Conservation (phyloP, 2,113 vertebrate species). For the Montifringilla adamsi region DNA sequence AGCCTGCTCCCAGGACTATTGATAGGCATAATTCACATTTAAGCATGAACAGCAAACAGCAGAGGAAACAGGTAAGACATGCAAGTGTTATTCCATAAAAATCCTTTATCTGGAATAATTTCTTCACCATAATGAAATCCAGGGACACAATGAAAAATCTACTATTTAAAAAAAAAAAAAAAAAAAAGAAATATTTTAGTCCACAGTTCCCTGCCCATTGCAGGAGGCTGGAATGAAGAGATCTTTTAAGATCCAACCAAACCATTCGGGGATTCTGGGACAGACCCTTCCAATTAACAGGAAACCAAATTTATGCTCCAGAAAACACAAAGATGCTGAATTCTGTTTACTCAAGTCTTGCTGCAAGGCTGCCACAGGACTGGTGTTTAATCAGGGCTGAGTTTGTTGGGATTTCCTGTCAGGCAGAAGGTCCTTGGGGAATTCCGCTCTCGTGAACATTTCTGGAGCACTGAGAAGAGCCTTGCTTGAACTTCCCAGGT, state of each 20-base stretch:
- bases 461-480: background rate
- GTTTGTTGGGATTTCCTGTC: background rate
- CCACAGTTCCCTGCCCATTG: background rate
- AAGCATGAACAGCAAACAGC: background rate
- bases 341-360: background rate
- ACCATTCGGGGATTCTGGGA: no score
- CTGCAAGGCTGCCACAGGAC: background rate
- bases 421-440: background rate
- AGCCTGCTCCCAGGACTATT: background rate
- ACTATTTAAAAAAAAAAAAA: no score
- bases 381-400: background rate
- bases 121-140: background rate
- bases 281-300: background rate
- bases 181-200: no score
- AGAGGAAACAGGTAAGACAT: background rate
- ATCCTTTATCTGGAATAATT: background rate
- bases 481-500: background rate
- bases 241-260: background rate
- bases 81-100: background rate
- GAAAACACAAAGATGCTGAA: background rate
- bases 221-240: background rate
- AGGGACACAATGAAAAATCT: fast-evolving
- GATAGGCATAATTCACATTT: background rate
- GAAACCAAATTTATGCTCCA: background rate
- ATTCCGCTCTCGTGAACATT: background rate